Base-by-base conservation (phyloP, 2,888 invertebrate genomes). In the Lepetodrilus schrolli region DNA sequence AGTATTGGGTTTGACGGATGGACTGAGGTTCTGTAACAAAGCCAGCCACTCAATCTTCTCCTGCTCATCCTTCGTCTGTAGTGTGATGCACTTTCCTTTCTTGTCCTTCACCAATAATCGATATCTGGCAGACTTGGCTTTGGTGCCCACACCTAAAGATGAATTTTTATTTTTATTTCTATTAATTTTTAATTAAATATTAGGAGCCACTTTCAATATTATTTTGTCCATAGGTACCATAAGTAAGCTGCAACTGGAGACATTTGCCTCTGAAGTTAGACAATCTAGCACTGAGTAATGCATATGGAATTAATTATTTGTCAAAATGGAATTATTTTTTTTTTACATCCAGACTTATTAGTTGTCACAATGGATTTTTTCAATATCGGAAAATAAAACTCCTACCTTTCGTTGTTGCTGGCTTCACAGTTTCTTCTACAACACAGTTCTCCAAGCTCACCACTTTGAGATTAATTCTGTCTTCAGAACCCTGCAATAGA, bases 41-140 rank as follows among this genome's bases (percentile, higher is more conserved):
- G 81, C 65, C 43, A 83, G 72, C 81, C 84, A 86, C 51, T 84
- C 85, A 74, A 76, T 77, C 74, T 83, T 83, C 50, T 87, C 86
- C 37, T 83, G 84, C 48, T 83, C 83, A 72, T 86, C 85, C 51
- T 84, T 84, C 23, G 83, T 80, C 76, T 83, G 84, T 70, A 86
- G 82, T 26, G 83, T 84, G 66, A 83, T 78, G 38, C 83, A 80
- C 72, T 83, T 84, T 3, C 81, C 76, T 47, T 82, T 82, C 50
- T 80, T 78, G 8, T 77, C 78, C 38, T 82, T 78, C 5, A 85
- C 47, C 66, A 80, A 83, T 5, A 84, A 71, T 0, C 83, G 78
- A 26, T 82, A 78, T 43, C 83, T 80, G 0, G 82, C 77, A 20
- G 48, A 70, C 47, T 70, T 74, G 3, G 74, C 23, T 68, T 73